phyloP scores from a whole-genome alignment of 2,888 invertebrate genomes.

The Lutraria lutraria region DNA sequence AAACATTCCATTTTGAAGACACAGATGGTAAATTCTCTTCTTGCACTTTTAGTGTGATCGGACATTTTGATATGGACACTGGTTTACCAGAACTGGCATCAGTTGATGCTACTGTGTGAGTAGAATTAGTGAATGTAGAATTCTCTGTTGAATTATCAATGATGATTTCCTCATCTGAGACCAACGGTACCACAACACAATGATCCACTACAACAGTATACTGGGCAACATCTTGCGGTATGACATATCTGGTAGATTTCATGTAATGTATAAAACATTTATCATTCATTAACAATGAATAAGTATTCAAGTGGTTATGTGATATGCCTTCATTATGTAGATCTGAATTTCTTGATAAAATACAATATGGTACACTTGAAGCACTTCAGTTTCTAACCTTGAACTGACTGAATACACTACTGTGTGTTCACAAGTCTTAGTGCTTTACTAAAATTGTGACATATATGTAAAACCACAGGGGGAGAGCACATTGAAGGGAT shows the following conservation, averaged over 20 bases:
- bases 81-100: not conserved
- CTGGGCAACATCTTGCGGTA: conserved; percentile 62
- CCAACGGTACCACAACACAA: conserved; percentile 53
- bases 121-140: not conserved
- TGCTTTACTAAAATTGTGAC: no score
- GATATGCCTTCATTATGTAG: no score
- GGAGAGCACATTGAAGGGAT: no score
- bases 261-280: no score
- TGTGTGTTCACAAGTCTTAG: no score
- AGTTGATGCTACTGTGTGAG: conserved; percentile 17
- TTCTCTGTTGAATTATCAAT: not conserved
- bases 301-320: no score
- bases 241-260: conserved; percentile 55
- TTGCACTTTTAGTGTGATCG: conserved; percentile 60
- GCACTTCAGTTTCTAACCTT: no score
- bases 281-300: no score
- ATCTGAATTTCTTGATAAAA: no score
- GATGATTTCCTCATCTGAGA: not conserved
- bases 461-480: no score
- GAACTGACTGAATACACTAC: no score
- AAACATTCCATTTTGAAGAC: conserved; percentile 9
- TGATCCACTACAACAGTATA: conserved; percentile 58
- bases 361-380: no score
- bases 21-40: conserved; percentile 54
- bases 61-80: conserved; percentile 59